These are phyloP conservation scores for Meganola albula DNA, from an alignment of 2,888 invertebrate genomes.

Conservation along the genomic window DNA sequence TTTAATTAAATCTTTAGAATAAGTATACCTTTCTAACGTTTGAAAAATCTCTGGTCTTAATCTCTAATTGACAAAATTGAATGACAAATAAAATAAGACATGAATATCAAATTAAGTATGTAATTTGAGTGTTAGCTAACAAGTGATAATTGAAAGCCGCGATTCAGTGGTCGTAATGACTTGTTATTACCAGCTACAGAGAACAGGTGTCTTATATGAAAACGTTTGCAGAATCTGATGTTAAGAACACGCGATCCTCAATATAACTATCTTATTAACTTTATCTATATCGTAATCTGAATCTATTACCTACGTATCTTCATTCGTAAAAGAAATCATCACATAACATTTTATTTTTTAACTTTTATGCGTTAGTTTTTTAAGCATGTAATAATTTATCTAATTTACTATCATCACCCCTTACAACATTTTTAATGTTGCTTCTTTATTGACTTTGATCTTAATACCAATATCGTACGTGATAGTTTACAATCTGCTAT, in stretches of 20 bases:
- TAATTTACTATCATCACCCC: too few species aligned
- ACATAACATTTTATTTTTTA: too few species aligned
- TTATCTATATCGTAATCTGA: too few species aligned
- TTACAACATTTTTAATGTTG: too few species aligned
- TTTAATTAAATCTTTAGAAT: conserved; percentile 8
- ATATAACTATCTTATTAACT: too few species aligned
- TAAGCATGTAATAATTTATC: too few species aligned
- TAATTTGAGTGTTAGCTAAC: conserved; percentile 36
- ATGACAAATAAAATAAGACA: conserved; percentile 17
- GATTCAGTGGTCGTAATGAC: conserved; percentile 31
- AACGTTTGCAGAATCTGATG: conserved; percentile 25
- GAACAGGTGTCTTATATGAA: conserved; percentile 27
- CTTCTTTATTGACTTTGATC: too few species aligned
- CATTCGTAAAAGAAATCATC: too few species aligned
- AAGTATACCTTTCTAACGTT: conserved; percentile 22
- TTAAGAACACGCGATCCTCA: too few species aligned
- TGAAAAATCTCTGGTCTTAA: conserved; percentile 1
- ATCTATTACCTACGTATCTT: too few species aligned
- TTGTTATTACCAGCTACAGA: conserved; percentile 34
- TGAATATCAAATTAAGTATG: conserved; percentile 20
- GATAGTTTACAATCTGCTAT: conserved; percentile 12
- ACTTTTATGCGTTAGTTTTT: too few species aligned
- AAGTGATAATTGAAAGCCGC: conserved; percentile 34
- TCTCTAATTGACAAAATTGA: conserved; percentile 17
- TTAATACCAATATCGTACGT: conserved; percentile 20